phyloP scores from a whole-genome alignment of 2,113 vertebrate species.

The Phycodurus eques region DNA sequence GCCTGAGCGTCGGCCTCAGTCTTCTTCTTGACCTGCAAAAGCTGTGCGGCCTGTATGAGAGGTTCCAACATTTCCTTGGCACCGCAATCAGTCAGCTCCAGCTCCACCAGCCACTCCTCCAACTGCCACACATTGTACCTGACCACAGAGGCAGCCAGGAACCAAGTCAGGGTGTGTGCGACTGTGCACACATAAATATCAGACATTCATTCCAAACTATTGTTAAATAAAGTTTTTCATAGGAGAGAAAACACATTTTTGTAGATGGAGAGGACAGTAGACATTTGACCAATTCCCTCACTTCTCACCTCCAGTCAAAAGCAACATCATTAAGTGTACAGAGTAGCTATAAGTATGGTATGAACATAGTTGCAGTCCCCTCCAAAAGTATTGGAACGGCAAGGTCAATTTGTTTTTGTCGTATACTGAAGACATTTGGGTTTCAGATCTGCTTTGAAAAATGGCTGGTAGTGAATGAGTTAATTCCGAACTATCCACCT shows the following conservation, averaged over 20 bases:
- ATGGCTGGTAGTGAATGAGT: too few relatives aligned
- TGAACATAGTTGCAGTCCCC: too few relatives aligned
- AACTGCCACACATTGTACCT: slow-evolving; percentile 97
- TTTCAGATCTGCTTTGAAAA: too few relatives aligned
- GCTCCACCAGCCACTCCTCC: slow-evolving; percentile 93
- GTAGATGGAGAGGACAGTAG: neutral
- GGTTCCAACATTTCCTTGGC: slow-evolving; percentile 91
- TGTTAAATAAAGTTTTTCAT: neutral
- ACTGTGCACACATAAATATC: neutral
- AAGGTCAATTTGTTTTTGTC: too few relatives aligned
- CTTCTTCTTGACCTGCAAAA: slow-evolving; percentile 96
- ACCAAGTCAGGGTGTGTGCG: slow-evolving; percentile 3
- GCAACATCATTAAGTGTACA: too few relatives aligned
- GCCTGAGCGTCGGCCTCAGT: slow-evolving; percentile 89
- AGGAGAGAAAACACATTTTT: too few relatives aligned
- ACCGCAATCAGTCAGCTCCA: slow-evolving; percentile 82
- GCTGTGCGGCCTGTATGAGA: slow-evolving; percentile 91
- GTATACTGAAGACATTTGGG: too few relatives aligned
- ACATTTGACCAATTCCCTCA: neutral
- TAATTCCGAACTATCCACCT: too few relatives aligned
- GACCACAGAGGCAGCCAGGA: neutral
- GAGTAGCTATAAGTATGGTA: too few relatives aligned
- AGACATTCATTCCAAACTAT: neutral
- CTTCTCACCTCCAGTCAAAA: neutral
- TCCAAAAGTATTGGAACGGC: too few relatives aligned